Evolutionary conservation across 1,140 invertebrate genomes (phyloP).

Genomic region (Cydia strobilella): DNA sequence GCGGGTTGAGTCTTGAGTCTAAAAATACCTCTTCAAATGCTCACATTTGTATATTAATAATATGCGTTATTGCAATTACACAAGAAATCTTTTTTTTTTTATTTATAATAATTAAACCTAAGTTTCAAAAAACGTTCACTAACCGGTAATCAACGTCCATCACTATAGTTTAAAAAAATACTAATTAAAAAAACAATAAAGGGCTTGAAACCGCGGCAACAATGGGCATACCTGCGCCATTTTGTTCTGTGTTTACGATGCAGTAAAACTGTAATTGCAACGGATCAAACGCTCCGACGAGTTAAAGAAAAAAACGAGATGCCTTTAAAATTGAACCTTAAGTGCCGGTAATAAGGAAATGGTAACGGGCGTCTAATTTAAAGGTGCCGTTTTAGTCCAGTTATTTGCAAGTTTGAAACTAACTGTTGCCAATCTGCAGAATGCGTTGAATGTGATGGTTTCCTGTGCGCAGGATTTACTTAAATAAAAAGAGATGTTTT

Average conservation of each 20-base stretch:
- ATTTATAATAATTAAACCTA: neutral
- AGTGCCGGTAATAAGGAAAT: slow-evolving; percentile 10
- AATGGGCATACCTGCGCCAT: slow-evolving; percentile 20
- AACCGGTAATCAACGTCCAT: neutral
- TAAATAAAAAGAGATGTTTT: too few species aligned
- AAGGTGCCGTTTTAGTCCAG: slow-evolving; percentile 5
- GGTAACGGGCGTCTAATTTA: slow-evolving; percentile 4
- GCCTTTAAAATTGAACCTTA: slow-evolving; percentile 30
- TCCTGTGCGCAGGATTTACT: neutral
- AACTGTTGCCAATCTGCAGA: slow-evolving; percentile 19
- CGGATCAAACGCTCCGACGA: slow-evolving; percentile 64
- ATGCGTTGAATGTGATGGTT: neutral
- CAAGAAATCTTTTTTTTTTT: too few species aligned
- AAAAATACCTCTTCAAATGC: neutral
- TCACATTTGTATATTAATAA: neutral
- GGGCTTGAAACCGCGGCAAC: slow-evolving; percentile 7
- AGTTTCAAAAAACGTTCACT: neutral
- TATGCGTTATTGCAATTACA: too few species aligned
- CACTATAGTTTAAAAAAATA: neutral
- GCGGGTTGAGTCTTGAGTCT: neutral
- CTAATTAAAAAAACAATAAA: neutral
- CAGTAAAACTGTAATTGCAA: slow-evolving; percentile 59
- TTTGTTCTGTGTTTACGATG: slow-evolving; percentile 19
- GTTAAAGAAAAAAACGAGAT: slow-evolving; percentile 25
- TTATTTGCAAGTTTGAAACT: slow-evolving; percentile 16